Evolutionary conservation across 2,797 vertebrate genomes (phyloP).

Genomic region (Vultur gryphus): DNA sequence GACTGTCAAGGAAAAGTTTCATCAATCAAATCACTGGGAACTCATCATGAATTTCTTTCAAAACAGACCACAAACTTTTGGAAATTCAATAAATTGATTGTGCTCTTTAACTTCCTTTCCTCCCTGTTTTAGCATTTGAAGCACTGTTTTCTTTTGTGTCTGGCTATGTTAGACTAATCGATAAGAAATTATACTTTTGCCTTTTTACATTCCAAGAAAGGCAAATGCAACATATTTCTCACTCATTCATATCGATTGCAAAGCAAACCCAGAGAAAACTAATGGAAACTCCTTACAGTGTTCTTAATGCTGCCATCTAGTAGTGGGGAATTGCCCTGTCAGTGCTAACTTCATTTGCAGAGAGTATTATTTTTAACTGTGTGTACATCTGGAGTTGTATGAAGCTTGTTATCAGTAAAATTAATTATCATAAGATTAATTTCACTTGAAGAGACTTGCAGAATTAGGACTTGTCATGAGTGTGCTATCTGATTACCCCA

Average conservation of each 20-base stretch:
- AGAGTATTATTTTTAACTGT: neutral
- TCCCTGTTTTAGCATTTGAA: slow-evolving; percentile 60
- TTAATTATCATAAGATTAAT: neutral
- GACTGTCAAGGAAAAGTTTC: neutral
- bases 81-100: slow-evolving; percentile 29
- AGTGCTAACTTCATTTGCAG: neutral
- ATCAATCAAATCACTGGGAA: slow-evolving; percentile 15
- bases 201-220: slow-evolving; percentile 56
- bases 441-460: neutral
- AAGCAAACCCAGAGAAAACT: slow-evolving; percentile 35
- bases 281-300: neutral
- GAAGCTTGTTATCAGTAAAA: neutral
- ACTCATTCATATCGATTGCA: slow-evolving; percentile 46
- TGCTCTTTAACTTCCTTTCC: slow-evolving; percentile 33
- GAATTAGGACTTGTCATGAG: neutral
- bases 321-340: neutral
- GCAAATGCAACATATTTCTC: slow-evolving; percentile 61
- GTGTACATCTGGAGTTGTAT: neutral
- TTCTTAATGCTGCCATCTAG: neutral
- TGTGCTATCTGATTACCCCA: neutral
- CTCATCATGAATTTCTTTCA: neutral
- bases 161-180: slow-evolving; percentile 55
- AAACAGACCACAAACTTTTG: neutral
- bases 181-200: slow-evolving; percentile 69
- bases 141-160: slow-evolving; percentile 50